phyloP scores from a whole-genome alignment of 2,888 invertebrate species.

The Vanessa cardui region DNA sequence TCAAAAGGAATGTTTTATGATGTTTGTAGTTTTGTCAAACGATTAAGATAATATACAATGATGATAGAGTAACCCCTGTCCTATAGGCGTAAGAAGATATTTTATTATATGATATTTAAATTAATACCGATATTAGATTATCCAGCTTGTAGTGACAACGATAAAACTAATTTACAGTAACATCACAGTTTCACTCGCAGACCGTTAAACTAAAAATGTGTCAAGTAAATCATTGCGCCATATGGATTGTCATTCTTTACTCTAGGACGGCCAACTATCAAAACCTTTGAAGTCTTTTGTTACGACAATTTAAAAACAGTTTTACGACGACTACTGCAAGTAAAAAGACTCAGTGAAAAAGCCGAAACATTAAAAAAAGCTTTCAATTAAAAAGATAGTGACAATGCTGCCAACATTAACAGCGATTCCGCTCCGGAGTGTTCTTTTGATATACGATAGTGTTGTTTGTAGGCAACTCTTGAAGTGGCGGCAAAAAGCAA shows the following conservation, averaged over 20 bases:
- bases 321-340: constrained; percentile 74
- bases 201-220: constrained; percentile 72
- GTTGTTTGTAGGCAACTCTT: constrained; percentile 66
- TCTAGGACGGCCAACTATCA: constrained; percentile 57
- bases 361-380: constrained; percentile 70
- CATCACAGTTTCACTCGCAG: constrained; percentile 49
- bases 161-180: constrained; percentile 31
- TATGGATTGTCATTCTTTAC: constrained; percentile 67
- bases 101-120: constrained; percentile 3
- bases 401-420: constrained; percentile 75
- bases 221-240: constrained; percentile 65
- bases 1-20: no score
- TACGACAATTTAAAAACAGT: constrained; percentile 58
- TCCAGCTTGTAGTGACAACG: constrained; percentile 11
- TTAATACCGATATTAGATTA: constrained; percentile 2
- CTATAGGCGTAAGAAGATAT: neutral
- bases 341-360: constrained; percentile 57
- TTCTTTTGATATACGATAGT: constrained; percentile 80
- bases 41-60: neutral
- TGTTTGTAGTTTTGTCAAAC: neutral
- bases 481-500: constrained; percentile 76
- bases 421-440: constrained; percentile 56
- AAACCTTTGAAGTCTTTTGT: constrained; percentile 78
- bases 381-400: constrained; percentile 77
- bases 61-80: neutral